Evolutionary conservation across 2,797 vertebrate species (phyloP).

Genomic region (Xiphophorus birchmanni): DNA sequence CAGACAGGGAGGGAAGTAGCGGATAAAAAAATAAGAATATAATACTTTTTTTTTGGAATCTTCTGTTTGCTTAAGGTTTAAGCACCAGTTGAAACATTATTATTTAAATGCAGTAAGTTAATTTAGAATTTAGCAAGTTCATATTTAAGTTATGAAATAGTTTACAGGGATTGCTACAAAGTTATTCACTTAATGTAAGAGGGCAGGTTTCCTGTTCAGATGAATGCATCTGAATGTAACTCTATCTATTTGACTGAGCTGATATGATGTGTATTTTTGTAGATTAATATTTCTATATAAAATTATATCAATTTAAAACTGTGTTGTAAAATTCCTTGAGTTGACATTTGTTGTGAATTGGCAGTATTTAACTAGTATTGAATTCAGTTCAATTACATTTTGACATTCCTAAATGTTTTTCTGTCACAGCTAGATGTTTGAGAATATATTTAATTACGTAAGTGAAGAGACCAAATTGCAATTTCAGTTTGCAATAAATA

Average conservation of each 20-base stretch:
- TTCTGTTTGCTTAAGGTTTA: not conserved
- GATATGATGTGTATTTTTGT: not conserved
- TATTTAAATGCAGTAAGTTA: not conserved
- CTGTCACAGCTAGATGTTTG: not conserved
- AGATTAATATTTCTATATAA: not conserved
- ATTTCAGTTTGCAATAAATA: not conserved
- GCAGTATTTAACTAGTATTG: not conserved
- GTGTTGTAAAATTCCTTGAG: not conserved
- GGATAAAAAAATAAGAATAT: not conserved
- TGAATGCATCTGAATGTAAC: not conserved
- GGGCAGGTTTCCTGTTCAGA: not conserved
- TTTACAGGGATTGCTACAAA: not conserved
- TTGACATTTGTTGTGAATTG: not conserved
- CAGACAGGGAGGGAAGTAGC: not conserved
- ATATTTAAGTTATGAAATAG: not conserved
- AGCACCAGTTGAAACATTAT: not conserved
- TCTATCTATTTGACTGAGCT: not conserved
- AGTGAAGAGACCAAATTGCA: not conserved
- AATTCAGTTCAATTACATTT: not conserved
- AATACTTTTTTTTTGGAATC: not conserved
- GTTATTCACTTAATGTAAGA: not conserved
- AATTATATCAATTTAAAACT: not conserved
- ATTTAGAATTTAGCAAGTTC: not conserved
- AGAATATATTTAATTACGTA: not conserved
- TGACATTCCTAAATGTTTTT: not conserved